These are phyloP conservation scores for Cassiopea andromeda DNA, from an alignment of 30 jellyfish, hydroid and myxozoan genomes.

Conservation along the genomic window DNA sequence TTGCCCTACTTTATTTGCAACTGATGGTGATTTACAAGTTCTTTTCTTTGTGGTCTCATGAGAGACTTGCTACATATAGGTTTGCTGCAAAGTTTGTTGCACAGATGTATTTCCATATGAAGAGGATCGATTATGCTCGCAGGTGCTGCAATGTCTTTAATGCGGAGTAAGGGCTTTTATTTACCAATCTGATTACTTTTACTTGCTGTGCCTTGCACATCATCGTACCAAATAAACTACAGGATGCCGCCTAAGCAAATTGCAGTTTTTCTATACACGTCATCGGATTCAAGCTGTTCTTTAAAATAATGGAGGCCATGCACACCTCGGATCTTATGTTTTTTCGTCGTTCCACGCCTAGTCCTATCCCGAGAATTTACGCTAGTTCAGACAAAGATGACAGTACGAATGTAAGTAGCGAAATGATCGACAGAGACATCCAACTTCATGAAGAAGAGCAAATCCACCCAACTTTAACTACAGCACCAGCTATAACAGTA, in stretches of 20 bases:
- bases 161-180: background rate
- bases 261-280: background rate
- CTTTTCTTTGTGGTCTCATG: background rate
- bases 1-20: background rate
- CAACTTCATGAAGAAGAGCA: background rate
- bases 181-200: background rate
- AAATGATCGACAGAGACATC: background rate
- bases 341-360: conserved; percentile 53
- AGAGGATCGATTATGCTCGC: background rate
- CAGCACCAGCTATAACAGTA: background rate
- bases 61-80: background rate
- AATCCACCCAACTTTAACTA: background rate
- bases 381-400: conserved; percentile 26
- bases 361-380: conserved; percentile 48
- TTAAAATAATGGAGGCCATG: conserved; percentile 57
- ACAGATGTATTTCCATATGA: background rate
- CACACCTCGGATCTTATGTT: conserved; percentile 58
- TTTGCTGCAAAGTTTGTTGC: background rate
- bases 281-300: background rate
- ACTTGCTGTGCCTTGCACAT: background rate
- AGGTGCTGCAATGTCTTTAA: background rate
- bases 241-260: background rate
- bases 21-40: background rate
- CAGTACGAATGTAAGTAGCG: conserved; percentile 30
- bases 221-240: background rate